Evolutionary conservation across 2,797 vertebrate genomes (phyloP).

Genomic region (Labeo calbasu): DNA sequence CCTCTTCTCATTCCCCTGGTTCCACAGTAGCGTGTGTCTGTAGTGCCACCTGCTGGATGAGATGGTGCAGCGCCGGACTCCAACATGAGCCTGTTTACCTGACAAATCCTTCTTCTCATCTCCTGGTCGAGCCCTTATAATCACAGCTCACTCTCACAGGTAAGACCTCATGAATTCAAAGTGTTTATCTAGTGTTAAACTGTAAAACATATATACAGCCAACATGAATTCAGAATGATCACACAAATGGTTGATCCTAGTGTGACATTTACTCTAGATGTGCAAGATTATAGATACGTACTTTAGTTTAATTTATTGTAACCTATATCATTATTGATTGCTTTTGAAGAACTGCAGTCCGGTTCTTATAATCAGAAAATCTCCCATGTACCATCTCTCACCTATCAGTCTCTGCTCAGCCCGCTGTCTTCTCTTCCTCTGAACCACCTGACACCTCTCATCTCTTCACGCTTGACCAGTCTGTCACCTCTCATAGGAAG

Average conservation of each 20-base stretch:
- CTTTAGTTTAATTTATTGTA: not conserved
- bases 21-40: constrained; percentile 7
- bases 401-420: constrained; percentile 21
- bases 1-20: not conserved
- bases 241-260: not conserved
- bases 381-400: constrained; percentile 31
- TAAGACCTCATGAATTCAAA: not conserved
- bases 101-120: not conserved
- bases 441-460: constrained; percentile 4
- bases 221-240: not conserved
- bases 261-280: constrained; percentile 1
- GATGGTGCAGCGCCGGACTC: not conserved
- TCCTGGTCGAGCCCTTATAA: not conserved
- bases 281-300: not conserved
- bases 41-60: constrained; percentile 33
- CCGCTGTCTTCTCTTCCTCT: not conserved
- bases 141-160: not conserved
- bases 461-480: constrained; percentile 33
- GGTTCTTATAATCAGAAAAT: constrained; percentile 13
- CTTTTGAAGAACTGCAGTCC: constrained; percentile 18
- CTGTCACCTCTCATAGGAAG: constrained; percentile 9
- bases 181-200: not conserved
- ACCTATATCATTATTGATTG: not conserved
- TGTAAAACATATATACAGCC: not conserved
- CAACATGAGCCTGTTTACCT: not conserved